These are phyloP conservation scores for Mayetiola destructor DNA, from an alignment of 2,888 invertebrate species.

Conservation along the genomic window DNA sequence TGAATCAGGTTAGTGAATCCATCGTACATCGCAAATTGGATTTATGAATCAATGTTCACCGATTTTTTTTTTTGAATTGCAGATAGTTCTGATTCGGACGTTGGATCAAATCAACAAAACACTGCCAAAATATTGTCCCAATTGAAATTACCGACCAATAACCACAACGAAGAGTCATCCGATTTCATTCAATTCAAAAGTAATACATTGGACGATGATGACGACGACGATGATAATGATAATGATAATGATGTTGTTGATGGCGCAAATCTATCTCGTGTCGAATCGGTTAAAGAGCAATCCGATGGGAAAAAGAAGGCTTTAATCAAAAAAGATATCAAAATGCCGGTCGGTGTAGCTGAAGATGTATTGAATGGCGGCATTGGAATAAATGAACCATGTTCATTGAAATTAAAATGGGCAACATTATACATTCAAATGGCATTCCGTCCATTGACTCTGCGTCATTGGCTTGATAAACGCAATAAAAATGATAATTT, in stretches of 20 bases:
- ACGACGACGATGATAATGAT: neutral
- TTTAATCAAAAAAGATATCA: neutral
- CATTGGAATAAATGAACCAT: neutral
- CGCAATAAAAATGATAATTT: constrained; percentile 36
- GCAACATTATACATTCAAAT: constrained; percentile 70
- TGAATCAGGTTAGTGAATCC: neutral
- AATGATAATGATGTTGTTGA: constrained; percentile 3
- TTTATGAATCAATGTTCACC: neutral
- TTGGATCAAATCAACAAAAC: too few species aligned
- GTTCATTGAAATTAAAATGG: constrained; percentile 41
- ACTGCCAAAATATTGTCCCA: too few species aligned
- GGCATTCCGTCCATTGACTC: constrained; percentile 61
- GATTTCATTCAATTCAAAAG: constrained; percentile 20
- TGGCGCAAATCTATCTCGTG: neutral
- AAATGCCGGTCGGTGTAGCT: neutral
- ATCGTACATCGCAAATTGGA: neutral
- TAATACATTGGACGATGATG: neutral
- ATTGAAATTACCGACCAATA: constrained; percentile 24
- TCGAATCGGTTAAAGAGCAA: neutral
- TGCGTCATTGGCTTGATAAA: constrained; percentile 59
- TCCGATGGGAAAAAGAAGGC: neutral
- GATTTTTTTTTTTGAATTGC: neutral
- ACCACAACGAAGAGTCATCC: constrained; percentile 30
- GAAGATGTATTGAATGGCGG: constrained; percentile 15
- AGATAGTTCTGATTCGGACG: too few species aligned